These are phyloP conservation scores for Perccottus glenii DNA, from an alignment of 2,113 vertebrate species.

Conservation along the genomic window DNA sequence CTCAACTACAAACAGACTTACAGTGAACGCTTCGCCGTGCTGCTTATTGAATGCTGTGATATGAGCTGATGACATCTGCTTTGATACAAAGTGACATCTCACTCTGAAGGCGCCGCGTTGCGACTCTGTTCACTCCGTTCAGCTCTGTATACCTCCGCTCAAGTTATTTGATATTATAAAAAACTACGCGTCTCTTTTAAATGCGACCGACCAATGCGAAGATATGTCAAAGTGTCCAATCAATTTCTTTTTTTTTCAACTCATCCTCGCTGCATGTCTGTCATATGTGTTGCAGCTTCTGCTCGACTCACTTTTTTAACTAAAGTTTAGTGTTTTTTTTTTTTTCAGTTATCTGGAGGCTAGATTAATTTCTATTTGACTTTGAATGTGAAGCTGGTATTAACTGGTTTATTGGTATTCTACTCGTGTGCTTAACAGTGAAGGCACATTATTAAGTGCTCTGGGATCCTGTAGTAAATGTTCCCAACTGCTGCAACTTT, in stretches of 20 bases:
- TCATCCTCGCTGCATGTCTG: too few species aligned
- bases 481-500: not conserved
- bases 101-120: conserved; percentile 14
- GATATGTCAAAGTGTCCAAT: too few species aligned
- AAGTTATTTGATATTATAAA: not conserved
- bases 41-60: not conserved
- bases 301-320: too few species aligned
- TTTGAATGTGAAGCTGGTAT: not conserved
- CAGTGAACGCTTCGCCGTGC: not conserved
- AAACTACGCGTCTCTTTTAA: too few species aligned
- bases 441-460: too few species aligned
- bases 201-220: too few species aligned
- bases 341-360: conserved; percentile 22
- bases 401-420: not conserved
- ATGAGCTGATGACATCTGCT: conserved; percentile 51
- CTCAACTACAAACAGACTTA: not conserved
- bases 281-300: too few species aligned
- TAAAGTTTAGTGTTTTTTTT: not conserved
- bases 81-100: conserved; percentile 44
- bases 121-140: not conserved
- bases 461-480: conserved; percentile 1
- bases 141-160: not conserved
- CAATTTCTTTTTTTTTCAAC: too few species aligned
- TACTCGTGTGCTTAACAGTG: too few species aligned
- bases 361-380: conserved; percentile 17